Conservation (phyloP, 2,797 vertebrate species). For the Petrocephalus schoutedeni region DNA sequence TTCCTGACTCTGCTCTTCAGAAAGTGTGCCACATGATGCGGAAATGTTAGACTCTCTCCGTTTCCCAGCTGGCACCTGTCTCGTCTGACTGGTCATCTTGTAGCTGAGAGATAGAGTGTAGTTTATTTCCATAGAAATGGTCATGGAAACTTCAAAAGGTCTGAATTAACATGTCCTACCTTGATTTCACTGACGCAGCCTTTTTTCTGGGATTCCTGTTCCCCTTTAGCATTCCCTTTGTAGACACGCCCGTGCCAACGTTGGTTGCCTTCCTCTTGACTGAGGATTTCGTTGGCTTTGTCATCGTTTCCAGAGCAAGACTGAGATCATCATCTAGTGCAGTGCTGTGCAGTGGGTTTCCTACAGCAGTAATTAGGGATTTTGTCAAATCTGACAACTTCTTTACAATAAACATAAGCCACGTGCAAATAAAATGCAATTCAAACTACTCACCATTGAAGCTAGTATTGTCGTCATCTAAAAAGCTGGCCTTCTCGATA, state of each 20-base stretch:
- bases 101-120: not conserved
- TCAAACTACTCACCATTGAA: constrained; percentile 26
- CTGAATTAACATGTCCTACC: not conserved
- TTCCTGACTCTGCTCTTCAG: not conserved
- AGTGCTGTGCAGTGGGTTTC: constrained; percentile 49
- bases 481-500: constrained; percentile 45
- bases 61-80: not conserved
- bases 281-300: not conserved
- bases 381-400: not conserved
- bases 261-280: not conserved
- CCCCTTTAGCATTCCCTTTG: not conserved
- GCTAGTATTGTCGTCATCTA: constrained; percentile 36
- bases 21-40: not conserved
- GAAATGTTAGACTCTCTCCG: not conserved
- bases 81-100: not conserved
- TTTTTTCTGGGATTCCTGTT: not conserved
- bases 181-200: not conserved
- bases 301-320: not conserved
- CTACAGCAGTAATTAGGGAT: constrained; percentile 23
- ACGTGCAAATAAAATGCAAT: not conserved
- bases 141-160: not conserved
- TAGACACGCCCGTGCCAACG: not conserved
- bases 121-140: not conserved
- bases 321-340: constrained; percentile 43
- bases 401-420: not conserved